Conservation (phyloP, 1,140 invertebrate genomes). For the Scaptomyza hsui region DNA sequence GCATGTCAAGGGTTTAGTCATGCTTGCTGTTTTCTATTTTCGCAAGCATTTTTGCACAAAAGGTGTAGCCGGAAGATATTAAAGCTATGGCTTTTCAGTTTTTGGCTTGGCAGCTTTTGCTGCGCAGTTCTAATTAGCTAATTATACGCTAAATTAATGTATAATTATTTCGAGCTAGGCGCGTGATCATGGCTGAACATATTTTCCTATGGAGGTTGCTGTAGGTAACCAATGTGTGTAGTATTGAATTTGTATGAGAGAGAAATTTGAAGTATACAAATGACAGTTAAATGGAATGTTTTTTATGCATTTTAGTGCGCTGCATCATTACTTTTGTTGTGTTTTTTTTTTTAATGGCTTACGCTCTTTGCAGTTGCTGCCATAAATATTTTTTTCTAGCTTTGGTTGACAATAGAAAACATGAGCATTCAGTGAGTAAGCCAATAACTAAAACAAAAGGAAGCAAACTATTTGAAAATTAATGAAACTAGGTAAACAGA, state of each 20-base stretch:
- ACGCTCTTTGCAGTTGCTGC: constrained; percentile 7
- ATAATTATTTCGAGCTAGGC: constrained; percentile 75
- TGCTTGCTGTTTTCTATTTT: constrained; percentile 76
- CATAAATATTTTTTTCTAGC: constrained; percentile 5
- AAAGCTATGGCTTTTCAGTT: constrained; percentile 30
- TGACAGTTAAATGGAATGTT: too few species aligned
- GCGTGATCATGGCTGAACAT: constrained; percentile 57
- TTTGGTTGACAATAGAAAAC: constrained; percentile 20
- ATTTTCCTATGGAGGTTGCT: constrained; percentile 16
- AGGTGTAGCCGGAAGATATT: constrained; percentile 81
- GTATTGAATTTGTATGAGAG: neutral
- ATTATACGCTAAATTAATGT: constrained; percentile 81
- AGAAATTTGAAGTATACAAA: neutral
- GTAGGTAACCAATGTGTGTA: neutral
- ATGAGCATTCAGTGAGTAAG: constrained; percentile 25
- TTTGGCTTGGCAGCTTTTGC: constrained; percentile 52
- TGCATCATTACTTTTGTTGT: too few species aligned
- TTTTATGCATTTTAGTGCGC: too few species aligned
- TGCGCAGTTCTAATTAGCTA: constrained; percentile 81
- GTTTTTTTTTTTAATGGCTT: neutral
- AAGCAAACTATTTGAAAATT: constrained; percentile 26
- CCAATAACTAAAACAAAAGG: constrained; percentile 25
- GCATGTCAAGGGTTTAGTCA: constrained; percentile 68
- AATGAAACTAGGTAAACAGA: constrained; percentile 38
- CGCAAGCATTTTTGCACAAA: constrained; percentile 74